These are phyloP conservation scores for Chlamydotis undulata DNA, from an alignment of 2,113 vertebrate genomes.

Conservation along the genomic window DNA sequence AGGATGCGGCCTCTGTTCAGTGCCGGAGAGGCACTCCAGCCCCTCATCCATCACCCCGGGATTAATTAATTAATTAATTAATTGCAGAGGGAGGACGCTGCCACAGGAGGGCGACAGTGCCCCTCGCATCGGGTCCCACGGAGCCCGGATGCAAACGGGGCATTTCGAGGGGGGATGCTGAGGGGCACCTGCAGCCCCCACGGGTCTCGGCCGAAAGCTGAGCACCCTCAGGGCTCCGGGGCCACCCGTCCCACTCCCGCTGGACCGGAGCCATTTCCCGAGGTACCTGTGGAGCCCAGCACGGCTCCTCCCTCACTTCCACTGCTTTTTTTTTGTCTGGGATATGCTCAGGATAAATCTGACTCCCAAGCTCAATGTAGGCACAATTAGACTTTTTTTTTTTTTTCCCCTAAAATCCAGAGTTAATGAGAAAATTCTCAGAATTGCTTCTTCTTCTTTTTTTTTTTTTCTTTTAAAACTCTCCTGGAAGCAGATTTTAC, in stretches of 20 bases:
- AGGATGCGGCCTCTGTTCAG: not conserved
- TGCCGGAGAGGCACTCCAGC: not conserved
- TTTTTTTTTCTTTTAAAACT: not conserved
- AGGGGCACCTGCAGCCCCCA: not conserved
- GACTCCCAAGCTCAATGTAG: not conserved
- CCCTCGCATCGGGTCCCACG: not conserved
- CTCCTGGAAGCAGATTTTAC: not conserved
- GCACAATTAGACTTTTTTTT: not conserved
- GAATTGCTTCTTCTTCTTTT: not conserved
- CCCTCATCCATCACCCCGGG: accelerated
- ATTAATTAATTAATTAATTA: accelerated
- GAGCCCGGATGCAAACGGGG: accelerated
- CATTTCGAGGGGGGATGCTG: accelerated
- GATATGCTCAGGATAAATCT: not conserved
- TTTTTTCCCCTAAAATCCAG: not conserved
- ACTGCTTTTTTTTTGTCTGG: not conserved
- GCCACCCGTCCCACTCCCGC: not conserved
- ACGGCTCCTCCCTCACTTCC: accelerated
- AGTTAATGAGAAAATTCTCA: not conserved
- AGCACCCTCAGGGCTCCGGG: not conserved
- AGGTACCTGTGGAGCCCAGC: not conserved
- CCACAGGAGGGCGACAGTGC: slow-evolving; percentile 19
- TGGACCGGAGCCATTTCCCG: not conserved
- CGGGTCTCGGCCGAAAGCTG: not conserved
- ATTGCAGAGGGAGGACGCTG: accelerated